A percentile compares a stretch with the other conserved stretches of the same genome.
These are phyloP conservation scores for Thysanoteuthis rhombus DNA, from an alignment of 2,888 invertebrate species.

Conservation along the genomic window DNA sequence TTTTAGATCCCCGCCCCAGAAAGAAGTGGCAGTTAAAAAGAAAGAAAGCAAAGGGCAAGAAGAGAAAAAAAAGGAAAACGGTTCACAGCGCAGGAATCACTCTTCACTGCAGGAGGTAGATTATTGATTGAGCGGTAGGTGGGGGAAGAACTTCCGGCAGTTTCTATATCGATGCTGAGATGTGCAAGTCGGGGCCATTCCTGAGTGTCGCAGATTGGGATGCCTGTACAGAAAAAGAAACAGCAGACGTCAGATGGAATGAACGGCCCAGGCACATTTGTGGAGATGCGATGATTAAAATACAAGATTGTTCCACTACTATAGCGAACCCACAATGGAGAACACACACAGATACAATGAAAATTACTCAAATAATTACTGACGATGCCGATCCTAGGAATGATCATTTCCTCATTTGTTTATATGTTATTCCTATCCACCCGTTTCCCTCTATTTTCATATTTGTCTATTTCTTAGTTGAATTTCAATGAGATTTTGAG, in stretches of 20 bases:
- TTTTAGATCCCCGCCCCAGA: neutral
- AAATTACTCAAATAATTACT: neutral
- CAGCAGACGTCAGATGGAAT: neutral
- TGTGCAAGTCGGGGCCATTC: neutral
- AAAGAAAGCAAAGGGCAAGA: neutral
- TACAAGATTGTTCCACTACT: neutral
- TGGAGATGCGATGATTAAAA: neutral
- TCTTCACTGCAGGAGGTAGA: neutral
- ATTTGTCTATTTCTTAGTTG: too few relatives aligned
- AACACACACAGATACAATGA: neutral
- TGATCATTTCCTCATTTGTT: neutral
- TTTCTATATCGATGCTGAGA: neutral
- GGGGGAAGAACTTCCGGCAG: neutral
- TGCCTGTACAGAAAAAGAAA: neutral
- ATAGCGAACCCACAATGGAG: neutral
- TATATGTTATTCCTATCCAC: neutral
- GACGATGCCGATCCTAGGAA: neutral
- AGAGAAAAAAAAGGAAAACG: neutral
- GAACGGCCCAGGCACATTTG: neutral
- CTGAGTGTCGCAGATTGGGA: neutral
- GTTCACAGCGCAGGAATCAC: neutral
- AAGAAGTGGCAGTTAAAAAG: neutral
- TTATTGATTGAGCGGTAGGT: neutral
- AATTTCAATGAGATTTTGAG: too few relatives aligned
- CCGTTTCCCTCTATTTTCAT: neutral